Evolutionary conservation across 2,113 vertebrate genomes (phyloP).

Genomic region (Azemiops feae): DNA sequence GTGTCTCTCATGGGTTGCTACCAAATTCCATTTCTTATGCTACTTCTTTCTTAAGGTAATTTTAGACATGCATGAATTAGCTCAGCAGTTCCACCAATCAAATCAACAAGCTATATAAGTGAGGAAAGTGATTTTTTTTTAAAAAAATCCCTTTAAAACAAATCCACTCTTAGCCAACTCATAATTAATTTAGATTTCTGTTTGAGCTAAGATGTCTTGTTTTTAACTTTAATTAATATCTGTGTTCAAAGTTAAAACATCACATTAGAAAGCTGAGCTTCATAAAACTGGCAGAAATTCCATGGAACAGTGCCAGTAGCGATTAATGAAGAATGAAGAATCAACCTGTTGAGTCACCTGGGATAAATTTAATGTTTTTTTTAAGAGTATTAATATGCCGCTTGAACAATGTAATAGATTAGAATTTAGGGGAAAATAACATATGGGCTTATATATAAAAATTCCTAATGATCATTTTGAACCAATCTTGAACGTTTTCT

Average conservation of each 20-base stretch:
- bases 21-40: neutral
- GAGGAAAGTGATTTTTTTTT: neutral
- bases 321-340: slow-evolving; percentile 65
- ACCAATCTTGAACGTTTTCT: slow-evolving; percentile 19
- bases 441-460: slow-evolving; percentile 53
- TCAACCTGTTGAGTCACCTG: slow-evolving; percentile 58
- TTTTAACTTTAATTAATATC: slow-evolving; percentile 23
- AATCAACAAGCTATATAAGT: neutral
- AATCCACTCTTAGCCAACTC: neutral
- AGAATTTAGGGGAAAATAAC: slow-evolving; percentile 57
- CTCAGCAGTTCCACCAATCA: neutral
- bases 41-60: neutral
- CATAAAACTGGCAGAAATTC: slow-evolving; percentile 52
- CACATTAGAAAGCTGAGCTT: slow-evolving; percentile 47
- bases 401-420: slow-evolving; percentile 61
- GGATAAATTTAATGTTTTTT: slow-evolving; percentile 55
- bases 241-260: slow-evolving; percentile 48
- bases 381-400: slow-evolving; percentile 52
- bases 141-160: neutral
- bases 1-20: neutral
- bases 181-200: neutral
- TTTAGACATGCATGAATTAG: neutral
- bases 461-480: slow-evolving; percentile 48
- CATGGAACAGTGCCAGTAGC: slow-evolving; percentile 59
- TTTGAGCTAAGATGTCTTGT: neutral